Percentiles rank a stretch among this genome's conserved stretches.
Conservation (phyloP, 2,797 vertebrate species). For the Pempheris klunzingeri region DNA sequence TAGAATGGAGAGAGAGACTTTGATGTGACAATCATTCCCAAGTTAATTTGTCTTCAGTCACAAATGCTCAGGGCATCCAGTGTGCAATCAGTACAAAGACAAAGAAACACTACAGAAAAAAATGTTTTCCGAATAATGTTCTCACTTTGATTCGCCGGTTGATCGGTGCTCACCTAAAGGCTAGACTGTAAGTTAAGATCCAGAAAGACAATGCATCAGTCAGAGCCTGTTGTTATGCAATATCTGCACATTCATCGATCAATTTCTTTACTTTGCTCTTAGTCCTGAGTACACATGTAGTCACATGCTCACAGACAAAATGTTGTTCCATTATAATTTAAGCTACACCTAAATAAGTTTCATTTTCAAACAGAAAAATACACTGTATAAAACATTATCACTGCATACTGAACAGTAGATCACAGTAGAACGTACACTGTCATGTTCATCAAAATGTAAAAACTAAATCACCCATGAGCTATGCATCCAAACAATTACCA, state of each 20-base stretch:
- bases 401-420: neutral
- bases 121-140: slow-evolving; percentile 61
- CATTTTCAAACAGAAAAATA: neutral
- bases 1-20: slow-evolving; percentile 54
- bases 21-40: slow-evolving; percentile 78
- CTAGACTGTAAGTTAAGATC: slow-evolving; percentile 61
- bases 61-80: slow-evolving; percentile 67
- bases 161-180: slow-evolving; percentile 68
- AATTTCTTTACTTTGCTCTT: slow-evolving; percentile 28
- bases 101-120: slow-evolving; percentile 57
- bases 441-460: neutral
- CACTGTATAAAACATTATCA: neutral
- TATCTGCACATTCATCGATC: slow-evolving; percentile 35
- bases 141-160: slow-evolving; percentile 62
- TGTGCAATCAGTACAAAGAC: slow-evolving; percentile 71
- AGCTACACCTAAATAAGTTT: neutral
- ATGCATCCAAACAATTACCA: neutral
- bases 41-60: slow-evolving; percentile 81
- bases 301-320: slow-evolving; percentile 14
- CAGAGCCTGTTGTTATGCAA: slow-evolving; percentile 48
- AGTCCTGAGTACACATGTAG: slow-evolving; percentile 13
- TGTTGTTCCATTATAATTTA: neutral
- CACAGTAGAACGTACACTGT: fast-evolving
- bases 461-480: neutral
- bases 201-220: slow-evolving; percentile 45